These are phyloP conservation scores for Aphelenchoides fujianensis DNA, from an alignment of 1,140 invertebrate species.

Conservation along the genomic window DNA sequence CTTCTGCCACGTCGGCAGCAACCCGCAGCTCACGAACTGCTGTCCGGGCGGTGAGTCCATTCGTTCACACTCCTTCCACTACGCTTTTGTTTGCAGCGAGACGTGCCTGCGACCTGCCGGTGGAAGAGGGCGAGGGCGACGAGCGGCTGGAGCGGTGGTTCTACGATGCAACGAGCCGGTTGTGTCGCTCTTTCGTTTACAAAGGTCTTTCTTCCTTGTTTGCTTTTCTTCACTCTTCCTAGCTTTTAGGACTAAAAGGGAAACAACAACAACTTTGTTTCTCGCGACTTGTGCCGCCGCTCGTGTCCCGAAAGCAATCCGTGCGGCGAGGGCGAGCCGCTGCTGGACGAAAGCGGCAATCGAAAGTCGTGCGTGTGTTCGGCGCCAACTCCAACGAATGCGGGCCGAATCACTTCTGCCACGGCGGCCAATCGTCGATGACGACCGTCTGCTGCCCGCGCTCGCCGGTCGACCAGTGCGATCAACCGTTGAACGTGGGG, in stretches of 20 bases:
- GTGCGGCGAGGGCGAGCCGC: conserved; percentile 54
- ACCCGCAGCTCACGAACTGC: conserved; percentile 61
- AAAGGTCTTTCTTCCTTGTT: conserved; percentile 31
- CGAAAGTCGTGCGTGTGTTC: not conserved
- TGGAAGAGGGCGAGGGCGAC: conserved; percentile 49
- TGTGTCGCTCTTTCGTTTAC: conserved; percentile 53
- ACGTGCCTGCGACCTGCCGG: conserved; percentile 51
- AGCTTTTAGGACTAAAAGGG: conserved; percentile 45
- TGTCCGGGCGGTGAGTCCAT: conserved; percentile 59
- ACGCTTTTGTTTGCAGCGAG: conserved; percentile 13
- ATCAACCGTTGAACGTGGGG: conserved; percentile 49
- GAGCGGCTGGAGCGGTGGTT: conserved; percentile 52
- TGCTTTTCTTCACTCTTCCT: not conserved
- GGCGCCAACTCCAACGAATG: conserved; percentile 19
- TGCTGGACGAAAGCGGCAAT: conserved; percentile 30
- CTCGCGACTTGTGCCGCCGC: conserved; percentile 62
- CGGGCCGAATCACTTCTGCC: conserved; percentile 48
- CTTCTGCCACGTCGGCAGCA: conserved; percentile 57
- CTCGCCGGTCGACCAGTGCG: conserved; percentile 47
- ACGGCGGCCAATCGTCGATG: conserved; percentile 44
- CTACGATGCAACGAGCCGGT: conserved; percentile 49
- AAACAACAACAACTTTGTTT: conserved; percentile 81
- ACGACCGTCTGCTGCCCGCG: conserved; percentile 56
- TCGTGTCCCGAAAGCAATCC: conserved; percentile 52
- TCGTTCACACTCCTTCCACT: not conserved